Conservation (phyloP, 2,888 invertebrate species). For the Tenthredo mesomela region DNA sequence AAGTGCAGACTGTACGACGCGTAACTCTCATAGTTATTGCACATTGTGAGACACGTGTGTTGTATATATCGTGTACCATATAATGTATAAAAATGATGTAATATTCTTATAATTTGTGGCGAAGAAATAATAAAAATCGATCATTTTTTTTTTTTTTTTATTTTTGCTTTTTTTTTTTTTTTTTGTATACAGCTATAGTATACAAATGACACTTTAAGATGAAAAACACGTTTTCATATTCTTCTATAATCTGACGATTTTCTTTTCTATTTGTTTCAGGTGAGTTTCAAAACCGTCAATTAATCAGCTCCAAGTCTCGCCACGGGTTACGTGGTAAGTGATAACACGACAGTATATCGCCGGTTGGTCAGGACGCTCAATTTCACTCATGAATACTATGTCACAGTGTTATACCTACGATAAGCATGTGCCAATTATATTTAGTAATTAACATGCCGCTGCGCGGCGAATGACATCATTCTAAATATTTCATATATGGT, state of each 20-base stretch:
- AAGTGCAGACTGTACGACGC: constrained; percentile 1
- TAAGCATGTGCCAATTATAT: constrained; percentile 20
- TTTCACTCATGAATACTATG: neutral
- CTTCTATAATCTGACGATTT: neutral
- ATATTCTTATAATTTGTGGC: neutral
- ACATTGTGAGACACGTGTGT: neutral
- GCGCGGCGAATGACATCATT: neutral
- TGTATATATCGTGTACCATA: neutral
- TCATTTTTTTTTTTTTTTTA: no score
- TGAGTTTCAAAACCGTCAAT: constrained; percentile 29
- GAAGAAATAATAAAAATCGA: neutral
- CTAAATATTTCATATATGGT: neutral
- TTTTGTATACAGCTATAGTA: no score
- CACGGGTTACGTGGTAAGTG: constrained; percentile 30
- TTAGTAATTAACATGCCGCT: neutral
- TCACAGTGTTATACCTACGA: neutral
- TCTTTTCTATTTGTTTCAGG: constrained; percentile 37
- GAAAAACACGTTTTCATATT: neutral
- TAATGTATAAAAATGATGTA: neutral
- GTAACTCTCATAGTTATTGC: neutral
- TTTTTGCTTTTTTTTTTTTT: no score
- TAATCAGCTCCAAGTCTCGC: neutral
- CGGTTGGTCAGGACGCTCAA: neutral
- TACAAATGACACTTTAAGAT: neutral
- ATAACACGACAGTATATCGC: constrained; percentile 10